Conservation (phyloP, 2,888 invertebrate species). For the Melieria picta region DNA sequence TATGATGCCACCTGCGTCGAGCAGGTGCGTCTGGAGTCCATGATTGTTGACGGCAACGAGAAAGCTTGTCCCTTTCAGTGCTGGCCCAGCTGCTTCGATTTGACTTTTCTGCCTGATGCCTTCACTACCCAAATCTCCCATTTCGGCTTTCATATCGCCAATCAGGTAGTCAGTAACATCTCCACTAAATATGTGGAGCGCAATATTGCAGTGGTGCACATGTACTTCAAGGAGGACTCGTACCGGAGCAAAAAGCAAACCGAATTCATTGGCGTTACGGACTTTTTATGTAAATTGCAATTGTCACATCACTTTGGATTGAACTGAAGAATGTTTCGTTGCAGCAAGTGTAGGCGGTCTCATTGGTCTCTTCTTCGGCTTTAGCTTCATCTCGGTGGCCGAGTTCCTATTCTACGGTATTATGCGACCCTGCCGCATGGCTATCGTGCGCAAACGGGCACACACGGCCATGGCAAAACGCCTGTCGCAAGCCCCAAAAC, state of each 20-base stretch:
- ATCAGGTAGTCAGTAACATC: slow-evolving; percentile 38
- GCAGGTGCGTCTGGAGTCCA: slow-evolving; percentile 31
- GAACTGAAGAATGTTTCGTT: slow-evolving; percentile 49
- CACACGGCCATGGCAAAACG: neutral
- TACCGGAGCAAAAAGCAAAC: slow-evolving; percentile 77
- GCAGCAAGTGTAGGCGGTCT: slow-evolving; percentile 81
- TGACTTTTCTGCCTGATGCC: slow-evolving; percentile 72
- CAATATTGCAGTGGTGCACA: slow-evolving; percentile 76
- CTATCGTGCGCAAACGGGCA: neutral
- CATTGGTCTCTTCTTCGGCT: slow-evolving; percentile 81
- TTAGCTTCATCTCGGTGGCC: slow-evolving; percentile 79
- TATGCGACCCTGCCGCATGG: slow-evolving; percentile 67
- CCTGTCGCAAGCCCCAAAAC: neutral
- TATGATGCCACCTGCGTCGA: slow-evolving; percentile 70
- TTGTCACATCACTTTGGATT: slow-evolving; percentile 5
- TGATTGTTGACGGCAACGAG: slow-evolving; percentile 32
- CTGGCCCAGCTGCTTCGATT: slow-evolving; percentile 76
- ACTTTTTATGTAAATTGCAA: slow-evolving; percentile 76
- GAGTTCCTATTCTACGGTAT: slow-evolving; percentile 77
- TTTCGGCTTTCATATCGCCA: slow-evolving; percentile 37
- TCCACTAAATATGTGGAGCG: slow-evolving; percentile 49
- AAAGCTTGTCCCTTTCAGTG: slow-evolving; percentile 66
- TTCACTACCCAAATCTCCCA: slow-evolving; percentile 69
- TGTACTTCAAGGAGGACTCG: slow-evolving; percentile 75
- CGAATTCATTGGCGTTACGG: slow-evolving; percentile 80